Evolutionary conservation across 2,113 vertebrate genomes (phyloP).

Genomic region (Tor tambroides): DNA sequence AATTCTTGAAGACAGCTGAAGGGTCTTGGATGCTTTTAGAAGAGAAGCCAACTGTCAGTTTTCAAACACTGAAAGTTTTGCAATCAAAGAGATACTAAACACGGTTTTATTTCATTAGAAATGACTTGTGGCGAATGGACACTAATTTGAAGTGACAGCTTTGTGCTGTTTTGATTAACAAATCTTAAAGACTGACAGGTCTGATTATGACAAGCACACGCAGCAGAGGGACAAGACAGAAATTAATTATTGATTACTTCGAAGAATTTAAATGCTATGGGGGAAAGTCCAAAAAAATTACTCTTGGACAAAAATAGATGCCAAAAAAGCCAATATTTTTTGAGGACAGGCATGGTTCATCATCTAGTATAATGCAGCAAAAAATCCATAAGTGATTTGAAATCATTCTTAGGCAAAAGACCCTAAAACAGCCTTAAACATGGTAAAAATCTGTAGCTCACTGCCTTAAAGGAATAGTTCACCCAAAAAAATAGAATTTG

Average conservation of each 20-base stretch:
- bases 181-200: conserved; percentile 12
- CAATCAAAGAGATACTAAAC: background rate
- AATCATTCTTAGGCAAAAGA: background rate
- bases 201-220: background rate
- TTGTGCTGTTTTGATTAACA: background rate
- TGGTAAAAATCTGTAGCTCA: background rate
- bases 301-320: background rate
- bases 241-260: conserved; percentile 6
- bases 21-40: background rate
- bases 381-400: background rate
- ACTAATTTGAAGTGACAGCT: background rate
- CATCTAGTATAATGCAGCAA: background rate
- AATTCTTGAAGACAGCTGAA: background rate
- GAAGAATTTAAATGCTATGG: background rate
- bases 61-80: background rate
- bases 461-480: background rate
- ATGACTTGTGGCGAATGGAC: background rate
- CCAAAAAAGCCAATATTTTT: background rate
- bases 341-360: background rate
- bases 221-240: conserved; percentile 24
- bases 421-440: background rate
- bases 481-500: background rate
- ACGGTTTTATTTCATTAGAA: conserved; percentile 5
- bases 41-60: background rate
- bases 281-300: background rate